Base-by-base conservation (phyloP, 2,797 vertebrate genomes). In the Bucorvus abyssinicus region DNA sequence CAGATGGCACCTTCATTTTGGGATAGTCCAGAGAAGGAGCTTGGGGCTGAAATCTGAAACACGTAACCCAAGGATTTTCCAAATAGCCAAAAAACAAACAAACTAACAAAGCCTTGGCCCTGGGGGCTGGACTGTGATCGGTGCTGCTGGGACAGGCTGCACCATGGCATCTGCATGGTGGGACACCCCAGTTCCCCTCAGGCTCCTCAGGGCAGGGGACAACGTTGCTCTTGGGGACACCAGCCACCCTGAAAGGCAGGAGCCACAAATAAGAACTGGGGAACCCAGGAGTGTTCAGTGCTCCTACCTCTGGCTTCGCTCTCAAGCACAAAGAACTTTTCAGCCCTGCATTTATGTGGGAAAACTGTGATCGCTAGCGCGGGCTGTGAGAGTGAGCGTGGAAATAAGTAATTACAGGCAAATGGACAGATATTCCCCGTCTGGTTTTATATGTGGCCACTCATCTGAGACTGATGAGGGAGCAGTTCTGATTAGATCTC, bases 391-490 rank as follows among this genome's bases (percentile, higher is more conserved):
- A 90, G 74, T 1, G 0, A 81, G 76, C 3, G 1, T 90, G 94
- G 93, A 95, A 95, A 84, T 93, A 83, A 94, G 87, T 75, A 94
- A 94, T 94, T 94, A 93, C 2, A 4, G 69, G 83, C 69, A 91
- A 96, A 89, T 40, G 59, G 94, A 78, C 11, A 81, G 89, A 84
- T 93, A 92, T 68, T 91, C 92, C 45, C 59, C 3, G 14, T 67
- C 75, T 2, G 22, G 84, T 93, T 95, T 96, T 96, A 92, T 96
- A 61, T 45, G 91, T 61, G 73, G 65, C 73, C 95, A 92, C 95
- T 96, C 95, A 94, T 85, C 95, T 91, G 92, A 52, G 69, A 96
- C 95, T 96, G 93, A 96, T 95, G 96, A 95, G 74, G 80, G 90
- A 95, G 88, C 94, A 79, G 70, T 64, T 86, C 83, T 73, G 81